A percentile compares a stretch with the other conserved stretches of the same genome.
phyloP scores from a whole-genome alignment of 2,888 invertebrate genomes.

The Melinaea menophilus region DNA sequence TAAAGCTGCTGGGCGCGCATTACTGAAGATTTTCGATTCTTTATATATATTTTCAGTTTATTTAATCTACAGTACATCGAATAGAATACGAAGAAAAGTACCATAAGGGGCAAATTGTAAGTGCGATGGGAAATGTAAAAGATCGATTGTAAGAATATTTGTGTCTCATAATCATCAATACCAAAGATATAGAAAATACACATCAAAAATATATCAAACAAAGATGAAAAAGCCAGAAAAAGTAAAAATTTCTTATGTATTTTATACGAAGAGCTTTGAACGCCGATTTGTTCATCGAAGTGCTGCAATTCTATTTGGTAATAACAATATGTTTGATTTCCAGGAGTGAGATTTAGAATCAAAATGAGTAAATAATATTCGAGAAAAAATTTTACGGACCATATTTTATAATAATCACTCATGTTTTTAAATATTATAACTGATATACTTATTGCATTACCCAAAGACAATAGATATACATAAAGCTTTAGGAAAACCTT shows the following conservation, averaged over 20 bases:
- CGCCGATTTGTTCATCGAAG: not conserved
- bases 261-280: not conserved
- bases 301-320: not conserved
- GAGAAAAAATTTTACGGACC: not conserved
- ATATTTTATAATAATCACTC: not conserved
- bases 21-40: not conserved
- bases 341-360: not conserved
- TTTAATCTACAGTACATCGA: not conserved
- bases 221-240: not conserved
- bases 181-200: too few relatives aligned
- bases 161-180: too few relatives aligned
- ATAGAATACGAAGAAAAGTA: not conserved
- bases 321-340: not conserved
- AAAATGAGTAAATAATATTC: not conserved
- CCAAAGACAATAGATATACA: not conserved
- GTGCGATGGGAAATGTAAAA: not conserved
- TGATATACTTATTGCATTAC: not conserved
- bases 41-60: not conserved
- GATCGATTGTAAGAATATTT: not conserved
- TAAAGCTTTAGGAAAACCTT: not conserved
- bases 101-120: not conserved
- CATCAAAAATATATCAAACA: not conserved
- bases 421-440: not conserved
- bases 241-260: not conserved
- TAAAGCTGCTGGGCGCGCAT: not conserved